phyloP scores from a whole-genome alignment of 2,888 invertebrate species.

The Nowickia ferox region DNA sequence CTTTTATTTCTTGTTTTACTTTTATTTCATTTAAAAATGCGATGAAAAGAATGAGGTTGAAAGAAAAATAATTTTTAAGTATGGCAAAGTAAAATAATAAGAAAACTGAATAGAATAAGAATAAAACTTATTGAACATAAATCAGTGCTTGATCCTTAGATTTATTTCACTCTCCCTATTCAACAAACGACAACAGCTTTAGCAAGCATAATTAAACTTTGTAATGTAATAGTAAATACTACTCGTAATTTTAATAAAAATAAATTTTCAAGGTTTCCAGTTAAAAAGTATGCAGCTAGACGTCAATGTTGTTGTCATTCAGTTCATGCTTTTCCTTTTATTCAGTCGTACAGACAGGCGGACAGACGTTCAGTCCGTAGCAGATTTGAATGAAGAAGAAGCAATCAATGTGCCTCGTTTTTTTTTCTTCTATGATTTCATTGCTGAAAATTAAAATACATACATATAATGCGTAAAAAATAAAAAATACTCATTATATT shows the following conservation, averaged over 20 bases:
- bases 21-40: constrained; percentile 32
- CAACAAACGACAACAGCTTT: neutral
- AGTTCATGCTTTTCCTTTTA: constrained; percentile 53
- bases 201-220: constrained; percentile 33
- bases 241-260: constrained; percentile 8
- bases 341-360: constrained; percentile 4
- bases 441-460: constrained; percentile 5
- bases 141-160: constrained; percentile 57
- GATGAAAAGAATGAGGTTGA: constrained; percentile 18
- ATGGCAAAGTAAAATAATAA: constrained; percentile 9
- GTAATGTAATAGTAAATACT: constrained; percentile 29
- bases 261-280: constrained; percentile 58
- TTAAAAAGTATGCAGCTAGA: constrained; percentile 8
- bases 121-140: constrained; percentile 53
- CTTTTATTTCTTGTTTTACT: constrained; percentile 21
- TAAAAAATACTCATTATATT: neutral
- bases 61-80: constrained; percentile 46
- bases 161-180: constrained; percentile 46
- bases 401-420: constrained; percentile 16
- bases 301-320: constrained; percentile 22
- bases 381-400: constrained; percentile 16
- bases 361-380: constrained; percentile 14
- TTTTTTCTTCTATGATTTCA: neutral
- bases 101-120: neutral
- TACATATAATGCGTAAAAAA: constrained; percentile 24